Conservation (phyloP, 2,113 vertebrate genomes). For the Bos taurus region ARS-UCD2.0 NC_037342.1:38859001-38859500, state of each 20-base stretch:
- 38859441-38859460: not conserved
- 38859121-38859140: not conserved
- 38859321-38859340: fast-evolving
- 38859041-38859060: not conserved
- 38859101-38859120: not conserved
- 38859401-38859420: not conserved
- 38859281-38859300: not conserved
- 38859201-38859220: not conserved
- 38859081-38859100: not conserved
- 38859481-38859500: not conserved
- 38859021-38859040: not conserved
- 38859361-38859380: not conserved
- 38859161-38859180: not conserved
- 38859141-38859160: not conserved
- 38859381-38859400: not conserved
- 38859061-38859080: not conserved
- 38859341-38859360: not conserved
- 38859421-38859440: not conserved
- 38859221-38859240: not conserved
- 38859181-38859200: not conserved
- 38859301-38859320: not conserved
- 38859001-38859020: not conserved
- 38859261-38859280: not conserved
- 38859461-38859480: not conserved
- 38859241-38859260: not conserved